These are phyloP conservation scores for Diplodus sargus DNA, from an alignment of 2,797 vertebrate genomes.

Conservation along the genomic window DNA sequence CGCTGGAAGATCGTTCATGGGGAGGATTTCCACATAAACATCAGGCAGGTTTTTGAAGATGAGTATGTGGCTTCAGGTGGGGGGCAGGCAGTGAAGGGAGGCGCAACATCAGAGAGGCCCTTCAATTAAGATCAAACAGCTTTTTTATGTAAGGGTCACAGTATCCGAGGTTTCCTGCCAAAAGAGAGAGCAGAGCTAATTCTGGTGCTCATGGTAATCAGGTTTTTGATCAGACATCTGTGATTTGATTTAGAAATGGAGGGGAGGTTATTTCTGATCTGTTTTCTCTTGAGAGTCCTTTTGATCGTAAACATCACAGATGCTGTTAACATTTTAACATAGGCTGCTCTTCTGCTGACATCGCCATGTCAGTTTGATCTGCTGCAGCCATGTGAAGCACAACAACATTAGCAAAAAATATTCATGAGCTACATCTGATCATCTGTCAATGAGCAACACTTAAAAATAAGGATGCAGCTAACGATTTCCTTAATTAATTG, in stretches of 20 bases:
- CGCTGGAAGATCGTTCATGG: too few species aligned
- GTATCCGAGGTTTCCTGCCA: constrained; percentile 45
- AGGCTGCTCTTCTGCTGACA: background rate
- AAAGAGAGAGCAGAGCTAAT: constrained; percentile 50
- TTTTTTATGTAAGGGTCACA: constrained; percentile 48
- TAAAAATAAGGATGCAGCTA: too few species aligned
- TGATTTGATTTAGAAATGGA: constrained; percentile 52
- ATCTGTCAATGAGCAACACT: background rate
- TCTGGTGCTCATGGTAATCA: constrained; percentile 57
- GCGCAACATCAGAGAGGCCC: constrained; percentile 48
- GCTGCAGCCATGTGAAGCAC: constrained; percentile 1
- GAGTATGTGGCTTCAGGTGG: constrained; percentile 37
- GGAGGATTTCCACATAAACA: background rate
- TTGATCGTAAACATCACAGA: constrained; percentile 55
- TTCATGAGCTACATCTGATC: background rate
- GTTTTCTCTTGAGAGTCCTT: constrained; percentile 19
- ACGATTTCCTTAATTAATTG: too few species aligned
- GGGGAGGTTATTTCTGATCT: constrained; percentile 44
- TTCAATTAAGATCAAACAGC: constrained; percentile 65
- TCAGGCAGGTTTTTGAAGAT: constrained; percentile 6
- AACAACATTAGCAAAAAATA: background rate
- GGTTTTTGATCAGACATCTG: constrained; percentile 68
- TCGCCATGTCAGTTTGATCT: constrained; percentile 18
- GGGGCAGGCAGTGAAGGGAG: background rate
- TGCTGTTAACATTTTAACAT: constrained; percentile 14